Evolutionary conservation across 2,797 vertebrate species (phyloP), one percentile per base, ranked within the genome.

Genomic region (Lacerta viridis): DNA sequence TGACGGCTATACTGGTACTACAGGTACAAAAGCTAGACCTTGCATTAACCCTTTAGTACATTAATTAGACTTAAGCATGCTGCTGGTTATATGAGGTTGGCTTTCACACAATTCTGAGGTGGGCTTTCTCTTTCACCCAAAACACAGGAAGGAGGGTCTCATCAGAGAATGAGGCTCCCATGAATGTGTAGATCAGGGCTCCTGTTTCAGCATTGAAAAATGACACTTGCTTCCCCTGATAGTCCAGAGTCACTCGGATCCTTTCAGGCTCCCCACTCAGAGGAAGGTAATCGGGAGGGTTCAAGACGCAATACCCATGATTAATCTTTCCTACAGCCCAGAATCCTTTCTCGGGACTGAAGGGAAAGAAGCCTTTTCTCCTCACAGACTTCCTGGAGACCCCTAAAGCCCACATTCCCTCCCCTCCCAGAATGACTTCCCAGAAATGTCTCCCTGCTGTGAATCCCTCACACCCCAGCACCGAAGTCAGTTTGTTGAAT

Each of bases 241-340:
- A 86, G 64, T 86, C 79, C 41, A 86, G 61, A 79, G 29, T 25
- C 41, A 86, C 76, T 18, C 29, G 29, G 64, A 86, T 86, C 64
- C 10, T 69, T 11, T 11, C 50, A 7, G 29, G 41, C 10, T 69
- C 43, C n/a, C 76, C 64, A 8, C 3, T 55, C 61, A 50, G 10
- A 27, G 5, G 7, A 29, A 78, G 55, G 20, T 23, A 17, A 5
- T 64, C 7, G 3, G 83, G 83, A 20, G 50, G 25, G 4, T 27
- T 7, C 1, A 64, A 8, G 27, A 7, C 33, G 25, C 15, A 29
- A 36, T 64, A 64, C 2, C 41, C 1, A 3, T 17, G 36, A 29
- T 23, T 27, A 55, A 7, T 50, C 23, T 39, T 79, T 3, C 64
- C 85, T n/a, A 86, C 43, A 7, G 39, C 61, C 75, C 84, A 86